Conservation (phyloP, 2,888 invertebrate species). For the Epirrhoe tristata region DNA sequence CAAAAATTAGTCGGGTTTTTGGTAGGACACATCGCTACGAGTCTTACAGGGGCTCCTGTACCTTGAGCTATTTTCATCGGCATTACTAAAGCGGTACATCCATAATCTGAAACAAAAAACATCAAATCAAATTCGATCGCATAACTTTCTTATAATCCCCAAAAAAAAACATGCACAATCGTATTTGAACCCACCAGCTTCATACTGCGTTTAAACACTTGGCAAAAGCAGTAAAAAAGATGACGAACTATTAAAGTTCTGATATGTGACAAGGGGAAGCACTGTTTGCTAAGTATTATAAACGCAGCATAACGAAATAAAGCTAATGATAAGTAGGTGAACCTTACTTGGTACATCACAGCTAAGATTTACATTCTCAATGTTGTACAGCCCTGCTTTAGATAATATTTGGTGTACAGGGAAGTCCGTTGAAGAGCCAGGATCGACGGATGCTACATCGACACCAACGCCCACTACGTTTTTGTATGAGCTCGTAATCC, state of each 20-base stretch:
- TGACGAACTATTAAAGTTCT: no score
- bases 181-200: no score
- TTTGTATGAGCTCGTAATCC: constrained; percentile 83
- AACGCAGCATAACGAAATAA: no score
- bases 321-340: no score
- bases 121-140: no score
- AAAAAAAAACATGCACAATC: no score
- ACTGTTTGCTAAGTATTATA: no score
- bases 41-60: constrained; percentile 87
- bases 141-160: no score
- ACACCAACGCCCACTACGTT: constrained; percentile 88
- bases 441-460: constrained; percentile 88
- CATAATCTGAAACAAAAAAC: constrained; percentile 68
- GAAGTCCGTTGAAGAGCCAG: constrained; percentile 67
- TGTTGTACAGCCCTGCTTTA: constrained; percentile 79
- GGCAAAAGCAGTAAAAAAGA: no score
- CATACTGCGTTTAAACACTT: no score
- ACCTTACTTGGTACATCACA: constrained; percentile 71
- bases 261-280: no score
- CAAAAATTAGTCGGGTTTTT: constrained; percentile 15
- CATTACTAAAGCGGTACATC: constrained; percentile 83
- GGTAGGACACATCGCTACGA: constrained; percentile 83
- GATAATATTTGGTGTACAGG: constrained; percentile 64
- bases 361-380: constrained; percentile 88
- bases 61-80: constrained; percentile 88